These are phyloP conservation scores for Poecilia gillii DNA, from an alignment of 2,797 vertebrate species.

Conservation along the genomic window DNA sequence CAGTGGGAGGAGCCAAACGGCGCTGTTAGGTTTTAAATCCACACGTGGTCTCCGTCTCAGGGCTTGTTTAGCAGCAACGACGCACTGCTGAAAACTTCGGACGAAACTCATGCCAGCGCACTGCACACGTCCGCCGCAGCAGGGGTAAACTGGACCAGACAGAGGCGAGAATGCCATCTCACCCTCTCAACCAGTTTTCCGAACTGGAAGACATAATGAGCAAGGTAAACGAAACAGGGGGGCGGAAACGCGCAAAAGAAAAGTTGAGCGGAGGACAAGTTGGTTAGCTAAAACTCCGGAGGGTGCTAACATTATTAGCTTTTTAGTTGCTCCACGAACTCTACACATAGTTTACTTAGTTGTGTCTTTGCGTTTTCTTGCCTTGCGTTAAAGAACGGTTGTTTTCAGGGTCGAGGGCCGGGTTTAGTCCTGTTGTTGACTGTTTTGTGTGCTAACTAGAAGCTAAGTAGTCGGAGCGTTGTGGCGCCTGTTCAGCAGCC, in stretches of 20 bases:
- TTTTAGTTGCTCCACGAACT: conserved; percentile 22
- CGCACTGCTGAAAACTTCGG: conserved; percentile 61
- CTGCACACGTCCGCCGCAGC: conserved; percentile 38
- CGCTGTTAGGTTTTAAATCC: conserved; percentile 70
- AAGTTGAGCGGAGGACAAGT: conserved; percentile 51
- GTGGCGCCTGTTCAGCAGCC: background rate
- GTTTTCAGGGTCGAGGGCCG: background rate
- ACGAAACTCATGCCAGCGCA: conserved; percentile 58
- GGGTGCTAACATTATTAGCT: conserved; percentile 43
- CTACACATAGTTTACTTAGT: background rate
- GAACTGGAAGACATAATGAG: conserved; percentile 75
- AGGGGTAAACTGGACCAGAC: conserved; percentile 51
- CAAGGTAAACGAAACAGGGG: conserved; percentile 55
- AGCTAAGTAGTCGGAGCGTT: background rate
- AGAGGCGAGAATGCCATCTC: conserved; percentile 63
- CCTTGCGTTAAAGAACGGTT: background rate
- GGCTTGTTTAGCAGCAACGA: conserved; percentile 54
- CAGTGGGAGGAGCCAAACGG: conserved; percentile 63
- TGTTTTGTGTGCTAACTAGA: background rate
- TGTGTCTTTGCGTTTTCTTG: background rate
- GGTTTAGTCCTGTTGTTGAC: background rate
- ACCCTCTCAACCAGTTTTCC: conserved; percentile 61
- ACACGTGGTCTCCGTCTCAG: conserved; percentile 67
- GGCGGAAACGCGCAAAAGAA: conserved; percentile 9
- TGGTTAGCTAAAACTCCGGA: conserved; percentile 21